Evolutionary conservation across 92 coral and sea anemone species (phyloP), one percentile per base, ranked within the genome.

Genomic region (Phymanthus crucifer): DNA sequence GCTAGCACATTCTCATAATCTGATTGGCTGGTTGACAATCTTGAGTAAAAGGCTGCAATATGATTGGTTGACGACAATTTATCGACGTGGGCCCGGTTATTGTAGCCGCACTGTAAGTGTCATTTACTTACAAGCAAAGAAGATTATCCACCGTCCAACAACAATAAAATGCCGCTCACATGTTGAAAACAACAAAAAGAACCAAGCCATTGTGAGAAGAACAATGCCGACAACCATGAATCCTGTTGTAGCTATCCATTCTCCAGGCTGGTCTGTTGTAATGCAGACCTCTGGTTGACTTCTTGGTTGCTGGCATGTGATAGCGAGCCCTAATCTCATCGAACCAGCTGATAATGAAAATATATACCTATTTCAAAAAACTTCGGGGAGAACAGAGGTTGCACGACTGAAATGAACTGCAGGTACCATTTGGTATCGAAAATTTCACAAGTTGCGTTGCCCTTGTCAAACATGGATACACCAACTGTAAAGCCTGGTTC

Each of bases 81-180:
- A n/a, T n/a, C n/a, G n/a, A n/a, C n/a, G n/a, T n/a, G n/a, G n/a
- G n/a, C n/a, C n/a, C n/a, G n/a, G n/a, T n/a, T n/a, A n/a, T n/a
- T n/a, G n/a, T n/a, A n/a, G n/a, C n/a, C n/a, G n/a, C n/a, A n/a
- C 50, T 9, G 50, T 45, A 0, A 67, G 34, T 73, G 13, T 17
- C 8, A n/a, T 32, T 8, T 18, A 90, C 98, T 93, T 87, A 95
- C 98, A 88, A 93, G 97, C 97, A 73, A 83, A 74, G 83, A 95
- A 86, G 54, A 90, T 91, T 46, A 93, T 85, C 98, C 98, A 95
- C 57, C 91, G 90, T 19, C 93, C 93, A 40, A 91, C 92, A 78
- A 83, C 90, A 46, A 95, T 86, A 54, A 91, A 85, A 40, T 84
- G 81, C 77, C 93, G 87, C 74, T 95, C 90, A 86, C 94, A 89